Evolutionary conservation across 1,140 invertebrate genomes (phyloP).

Genomic region (Melipona quadrifasciata): DNA sequence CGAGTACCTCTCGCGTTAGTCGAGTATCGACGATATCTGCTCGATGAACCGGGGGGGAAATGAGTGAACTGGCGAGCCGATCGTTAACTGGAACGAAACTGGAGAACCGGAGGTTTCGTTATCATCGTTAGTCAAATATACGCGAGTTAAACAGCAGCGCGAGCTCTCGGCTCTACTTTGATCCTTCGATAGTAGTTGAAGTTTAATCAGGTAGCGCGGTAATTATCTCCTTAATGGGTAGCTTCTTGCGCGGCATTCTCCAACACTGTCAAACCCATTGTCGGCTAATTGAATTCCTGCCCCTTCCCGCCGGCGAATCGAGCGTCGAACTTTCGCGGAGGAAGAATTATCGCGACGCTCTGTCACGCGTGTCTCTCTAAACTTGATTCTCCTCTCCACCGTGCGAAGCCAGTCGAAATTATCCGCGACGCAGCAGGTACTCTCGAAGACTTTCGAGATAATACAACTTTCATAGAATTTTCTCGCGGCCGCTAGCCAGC

Average conservation of each 20-base stretch:
- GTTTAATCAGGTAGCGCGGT: neutral
- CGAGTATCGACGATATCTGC: no score
- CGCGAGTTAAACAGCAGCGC: neutral
- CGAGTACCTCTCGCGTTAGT: no score
- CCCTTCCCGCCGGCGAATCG: neutral
- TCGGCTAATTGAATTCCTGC: neutral
- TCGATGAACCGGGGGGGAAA: neutral
- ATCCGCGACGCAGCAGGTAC: neutral
- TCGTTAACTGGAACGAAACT: neutral
- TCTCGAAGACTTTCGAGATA: neutral
- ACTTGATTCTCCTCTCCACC: neutral
- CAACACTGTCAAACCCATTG: neutral
- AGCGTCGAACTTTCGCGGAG: neutral
- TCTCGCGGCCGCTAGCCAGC: neutral
- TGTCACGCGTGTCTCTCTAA: no score
- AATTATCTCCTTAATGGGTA: neutral
- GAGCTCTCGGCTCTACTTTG: neutral
- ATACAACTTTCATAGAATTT: constrained; percentile 23
- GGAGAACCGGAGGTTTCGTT: neutral
- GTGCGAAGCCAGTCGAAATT: neutral
- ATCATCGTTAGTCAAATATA: neutral
- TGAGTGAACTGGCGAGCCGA: no score
- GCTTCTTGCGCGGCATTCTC: neutral
- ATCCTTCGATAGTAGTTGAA: neutral
- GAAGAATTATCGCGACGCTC: neutral